Conservation (phyloP, 2,888 invertebrate genomes). For the Lithophane socia region DNA sequence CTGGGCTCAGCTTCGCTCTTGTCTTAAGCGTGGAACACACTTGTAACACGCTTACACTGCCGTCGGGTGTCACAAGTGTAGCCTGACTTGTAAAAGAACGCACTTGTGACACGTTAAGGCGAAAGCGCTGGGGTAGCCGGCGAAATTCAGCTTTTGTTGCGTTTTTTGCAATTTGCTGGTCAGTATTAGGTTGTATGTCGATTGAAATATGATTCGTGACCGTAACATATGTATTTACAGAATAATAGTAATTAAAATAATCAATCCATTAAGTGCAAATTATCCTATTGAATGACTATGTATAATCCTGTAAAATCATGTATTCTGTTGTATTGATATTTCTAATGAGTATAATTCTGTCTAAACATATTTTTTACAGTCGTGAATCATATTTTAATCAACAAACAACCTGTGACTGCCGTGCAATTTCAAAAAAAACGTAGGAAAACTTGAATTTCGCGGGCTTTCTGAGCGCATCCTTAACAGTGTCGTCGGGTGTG, state of each 20-base stretch:
- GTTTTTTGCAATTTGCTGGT: background rate
- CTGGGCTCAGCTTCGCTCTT: slow-evolving; percentile 44
- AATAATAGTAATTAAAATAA: background rate
- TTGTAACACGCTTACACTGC: slow-evolving; percentile 22
- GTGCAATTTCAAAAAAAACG: background rate
- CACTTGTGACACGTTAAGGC: background rate
- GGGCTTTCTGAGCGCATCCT: background rate
- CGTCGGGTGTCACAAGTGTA: slow-evolving; percentile 27
- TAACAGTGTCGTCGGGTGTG: slow-evolving; percentile 1
- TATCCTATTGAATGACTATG: background rate
- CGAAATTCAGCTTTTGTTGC: background rate
- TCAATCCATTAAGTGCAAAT: background rate
- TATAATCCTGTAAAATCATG: background rate
- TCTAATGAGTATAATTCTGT: background rate
- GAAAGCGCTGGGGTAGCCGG: background rate
- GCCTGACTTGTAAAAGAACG: background rate
- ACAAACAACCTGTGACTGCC: background rate
- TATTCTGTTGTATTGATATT: background rate
- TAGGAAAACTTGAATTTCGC: background rate
- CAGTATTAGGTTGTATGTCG: background rate
- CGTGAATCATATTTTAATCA: background rate
- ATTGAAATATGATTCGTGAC: background rate
- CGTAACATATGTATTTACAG: background rate
- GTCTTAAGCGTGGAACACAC: slow-evolving; percentile 16
- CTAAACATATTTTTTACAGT: background rate